A percentile compares a stretch with the other conserved stretches of the same genome.
phyloP scores from a whole-genome alignment of 2,113 vertebrate genomes.

The Plestiodon gilberti region DNA sequence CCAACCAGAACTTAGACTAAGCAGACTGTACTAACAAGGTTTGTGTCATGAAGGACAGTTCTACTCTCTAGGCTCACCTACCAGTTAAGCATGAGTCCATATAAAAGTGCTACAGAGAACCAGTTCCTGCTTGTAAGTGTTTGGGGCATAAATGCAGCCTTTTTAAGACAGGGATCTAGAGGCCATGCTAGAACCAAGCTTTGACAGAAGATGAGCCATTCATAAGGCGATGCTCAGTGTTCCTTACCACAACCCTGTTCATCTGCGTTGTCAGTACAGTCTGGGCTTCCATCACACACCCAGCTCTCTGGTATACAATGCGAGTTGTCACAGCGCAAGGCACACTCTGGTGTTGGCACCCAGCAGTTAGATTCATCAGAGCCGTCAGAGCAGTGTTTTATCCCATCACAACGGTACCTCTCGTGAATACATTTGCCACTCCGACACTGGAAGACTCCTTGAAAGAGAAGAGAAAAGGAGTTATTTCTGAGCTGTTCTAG shows the following conservation, averaged over 20 bases:
- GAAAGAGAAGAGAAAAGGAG: neutral
- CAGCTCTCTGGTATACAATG: constrained; percentile 85
- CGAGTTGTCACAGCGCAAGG: constrained; percentile 76
- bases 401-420: constrained; percentile 81
- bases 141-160: no score
- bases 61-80: no score
- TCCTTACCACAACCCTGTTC: constrained; percentile 82
- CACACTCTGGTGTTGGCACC: constrained; percentile 73
- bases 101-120: no score
- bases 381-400: constrained; percentile 79
- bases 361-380: constrained; percentile 85
- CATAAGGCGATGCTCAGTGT: no score
- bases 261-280: constrained; percentile 84
- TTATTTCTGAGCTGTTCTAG: neutral
- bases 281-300: constrained; percentile 84
- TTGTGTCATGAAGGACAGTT: neutral
- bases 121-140: neutral
- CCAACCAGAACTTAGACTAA: neutral
- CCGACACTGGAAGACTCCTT: constrained; percentile 80
- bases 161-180: no score
- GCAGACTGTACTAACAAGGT: neutral
- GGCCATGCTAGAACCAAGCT: no score
- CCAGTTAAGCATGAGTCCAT: neutral
- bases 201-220: no score
- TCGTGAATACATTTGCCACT: constrained; percentile 77